These are phyloP conservation scores for Acleris literana DNA, from an alignment of 2,888 invertebrate genomes.

Conservation along the genomic window DNA sequence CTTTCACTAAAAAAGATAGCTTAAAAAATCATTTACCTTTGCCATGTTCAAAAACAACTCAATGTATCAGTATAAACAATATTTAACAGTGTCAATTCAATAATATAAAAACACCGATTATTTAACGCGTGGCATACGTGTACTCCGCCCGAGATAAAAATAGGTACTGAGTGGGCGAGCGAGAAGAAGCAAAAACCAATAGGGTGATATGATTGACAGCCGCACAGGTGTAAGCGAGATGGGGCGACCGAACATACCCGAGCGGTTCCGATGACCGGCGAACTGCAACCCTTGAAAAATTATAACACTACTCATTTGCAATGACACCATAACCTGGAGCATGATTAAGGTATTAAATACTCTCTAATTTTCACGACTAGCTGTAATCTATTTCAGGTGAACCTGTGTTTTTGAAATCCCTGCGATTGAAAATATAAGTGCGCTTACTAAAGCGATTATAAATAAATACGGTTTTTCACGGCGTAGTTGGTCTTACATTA, in stretches of 20 bases:
- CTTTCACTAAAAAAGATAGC: conserved; percentile 27
- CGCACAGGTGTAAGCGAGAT: conserved; percentile 52
- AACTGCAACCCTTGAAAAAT: conserved; percentile 51
- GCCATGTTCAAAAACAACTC: conserved; percentile 58
- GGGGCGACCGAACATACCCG: conserved; percentile 43
- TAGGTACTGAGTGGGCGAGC: conserved; percentile 63
- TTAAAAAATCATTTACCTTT: conserved; percentile 62
- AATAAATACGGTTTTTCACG: too few species aligned
- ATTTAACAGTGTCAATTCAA: conserved; percentile 57
- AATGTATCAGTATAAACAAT: conserved; percentile 43
- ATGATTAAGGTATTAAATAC: conserved; percentile 11
- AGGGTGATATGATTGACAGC: conserved; percentile 53
- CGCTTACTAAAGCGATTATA: background rate
- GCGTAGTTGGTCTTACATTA: too few species aligned
- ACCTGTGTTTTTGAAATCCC: background rate
- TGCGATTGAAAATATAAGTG: background rate
- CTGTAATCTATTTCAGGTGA: conserved; percentile 30
- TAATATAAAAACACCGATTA: conserved; percentile 61
- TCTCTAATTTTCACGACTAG: conserved; percentile 30
- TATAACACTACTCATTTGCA: conserved; percentile 41
- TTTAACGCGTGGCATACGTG: conserved; percentile 52
- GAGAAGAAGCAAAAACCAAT: conserved; percentile 70
- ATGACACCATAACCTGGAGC: conserved; percentile 17
- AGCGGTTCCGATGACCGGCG: conserved; percentile 48
- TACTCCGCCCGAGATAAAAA: conserved; percentile 63